These are phyloP conservation scores for Apodemia zela DNA, from an alignment of 2,888 invertebrate species.

Conservation along the genomic window DNA sequence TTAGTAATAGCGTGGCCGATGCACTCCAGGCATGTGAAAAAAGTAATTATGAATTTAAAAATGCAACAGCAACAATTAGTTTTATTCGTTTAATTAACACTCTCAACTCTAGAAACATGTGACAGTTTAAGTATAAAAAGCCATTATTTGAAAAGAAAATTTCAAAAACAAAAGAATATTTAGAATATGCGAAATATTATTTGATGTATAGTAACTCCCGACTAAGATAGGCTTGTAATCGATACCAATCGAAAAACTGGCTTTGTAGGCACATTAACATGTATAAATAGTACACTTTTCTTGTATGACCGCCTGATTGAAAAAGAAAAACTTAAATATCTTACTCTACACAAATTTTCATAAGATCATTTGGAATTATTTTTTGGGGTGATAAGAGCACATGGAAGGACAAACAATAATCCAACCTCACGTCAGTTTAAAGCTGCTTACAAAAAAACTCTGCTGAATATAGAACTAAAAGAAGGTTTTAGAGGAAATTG, in stretches of 20 bases:
- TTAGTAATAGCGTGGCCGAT: constrained; percentile 30
- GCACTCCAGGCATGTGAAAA: constrained; percentile 10
- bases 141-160: constrained; percentile 12
- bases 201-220: background rate
- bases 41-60: background rate
- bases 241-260: constrained; percentile 12
- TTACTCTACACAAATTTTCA: constrained; percentile 2
- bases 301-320: constrained; percentile 6
- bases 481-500: constrained; percentile 1
- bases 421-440: constrained; percentile 6
- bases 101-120: background rate
- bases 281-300: constrained; percentile 9
- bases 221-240: background rate
- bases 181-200: constrained; percentile 1
- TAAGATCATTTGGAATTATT: background rate
- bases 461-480: constrained; percentile 12
- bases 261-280: constrained; percentile 5
- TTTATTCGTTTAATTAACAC: constrained; percentile 10
- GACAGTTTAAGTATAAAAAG: background rate
- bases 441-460: constrained; percentile 12
- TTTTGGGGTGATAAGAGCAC: constrained; percentile 8
- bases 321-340: constrained; percentile 3
- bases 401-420: background rate
- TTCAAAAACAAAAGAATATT: constrained; percentile 1
- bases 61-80: constrained; percentile 9